phyloP scores from a whole-genome alignment of 2,113 vertebrate species.

The Phylloscopus whistleri region DNA sequence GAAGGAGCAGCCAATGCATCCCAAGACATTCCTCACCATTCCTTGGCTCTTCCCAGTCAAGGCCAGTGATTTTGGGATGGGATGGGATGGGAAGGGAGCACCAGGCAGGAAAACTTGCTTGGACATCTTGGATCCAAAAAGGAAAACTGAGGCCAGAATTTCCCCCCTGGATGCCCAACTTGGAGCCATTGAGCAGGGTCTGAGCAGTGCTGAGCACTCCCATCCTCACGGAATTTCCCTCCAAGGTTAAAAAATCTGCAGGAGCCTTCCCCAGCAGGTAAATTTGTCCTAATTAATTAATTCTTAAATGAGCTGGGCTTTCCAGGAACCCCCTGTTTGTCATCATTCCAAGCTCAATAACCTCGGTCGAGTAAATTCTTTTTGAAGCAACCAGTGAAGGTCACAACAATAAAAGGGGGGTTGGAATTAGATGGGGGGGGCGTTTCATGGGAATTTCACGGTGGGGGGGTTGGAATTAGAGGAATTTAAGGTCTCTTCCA shows the following conservation, averaged over 20 bases:
- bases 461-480: neutral
- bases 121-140: neutral
- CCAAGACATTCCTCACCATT: too few relatives aligned
- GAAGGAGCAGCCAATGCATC: neutral
- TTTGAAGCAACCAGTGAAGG: neutral
- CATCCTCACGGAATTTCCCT: neutral
- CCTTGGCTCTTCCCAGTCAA: neutral
- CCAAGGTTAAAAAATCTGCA: neutral
- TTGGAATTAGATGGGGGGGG: neutral
- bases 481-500: neutral
- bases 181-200: neutral
- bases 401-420: neutral
- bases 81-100: neutral
- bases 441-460: too few relatives aligned
- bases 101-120: neutral
- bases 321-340: neutral
- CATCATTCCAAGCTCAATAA: fast-evolving
- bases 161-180: too few relatives aligned
- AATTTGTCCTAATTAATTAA: neutral
- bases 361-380: neutral
- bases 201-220: neutral
- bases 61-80: fast-evolving
- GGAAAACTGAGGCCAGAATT: neutral
- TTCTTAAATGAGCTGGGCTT: neutral
- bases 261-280: fast-evolving